Evolutionary conservation across 2,888 invertebrate species (phyloP), one percentile per base, ranked within the genome.

Genomic region (Eupithecia dodoneata): DNA sequence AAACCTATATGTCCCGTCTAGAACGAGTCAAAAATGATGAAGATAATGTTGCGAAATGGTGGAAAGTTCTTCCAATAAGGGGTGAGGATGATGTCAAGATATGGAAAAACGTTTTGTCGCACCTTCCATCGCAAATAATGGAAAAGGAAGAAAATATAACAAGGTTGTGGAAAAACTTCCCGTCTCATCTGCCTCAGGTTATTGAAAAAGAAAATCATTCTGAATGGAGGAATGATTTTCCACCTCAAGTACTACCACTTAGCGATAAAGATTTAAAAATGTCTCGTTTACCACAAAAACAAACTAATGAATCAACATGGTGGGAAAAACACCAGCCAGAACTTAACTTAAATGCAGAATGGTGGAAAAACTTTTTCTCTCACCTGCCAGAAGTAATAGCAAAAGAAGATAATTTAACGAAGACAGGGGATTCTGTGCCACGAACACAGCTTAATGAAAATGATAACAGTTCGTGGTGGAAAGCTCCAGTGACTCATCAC

Each of bases 11-110:
- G 63, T 63, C 63, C 30, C 63, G 4, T n/a, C 63, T 63, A 30
- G 63, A 63, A 63, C 18, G 30, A 63, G 63, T 63, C 1, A 63
- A 63, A 63, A 63, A 63, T 63, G 18, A 63, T 63, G 30, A 63
- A 63, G 63, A 30, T 30, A 63, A 30, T 63, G 30, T 63, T 30
- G 63, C 63, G 4, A 63, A 30, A 30, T 63, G 63, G 63, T 63
- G 63, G 63, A 30, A 63, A 30, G 30, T 63, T 30, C 30, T 30
- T 63, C 63, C 63, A 63, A 30, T 30, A 30, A 0, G 30, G 30
- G 30, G 30, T 30, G 55, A 59, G 9, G 55, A 30, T 59, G 59
- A 59, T 18, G 59, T 10, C 3, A 59, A 59, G 59, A 10, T 59
- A 59, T 59, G 18, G 63, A 10, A 63, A 12, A 63, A 63, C 30